Evolutionary conservation across 2,888 invertebrate genomes (phyloP), one percentile per base, ranked within the genome.

Genomic region (Acanthoscelides obtectus): DNA sequence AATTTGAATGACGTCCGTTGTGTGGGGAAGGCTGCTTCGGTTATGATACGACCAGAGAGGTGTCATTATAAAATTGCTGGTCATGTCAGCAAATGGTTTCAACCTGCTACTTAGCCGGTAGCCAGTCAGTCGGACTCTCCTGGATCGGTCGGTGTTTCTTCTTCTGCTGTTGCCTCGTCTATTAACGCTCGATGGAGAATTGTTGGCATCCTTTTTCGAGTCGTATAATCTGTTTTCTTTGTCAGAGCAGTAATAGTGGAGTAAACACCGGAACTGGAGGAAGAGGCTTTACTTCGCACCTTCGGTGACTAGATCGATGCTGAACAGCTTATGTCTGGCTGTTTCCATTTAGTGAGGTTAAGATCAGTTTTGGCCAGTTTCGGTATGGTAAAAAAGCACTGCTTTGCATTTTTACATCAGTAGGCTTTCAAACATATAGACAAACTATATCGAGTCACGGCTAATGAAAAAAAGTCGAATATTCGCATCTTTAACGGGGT

Each of bases 41-140:
- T 80, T 80, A 83, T 83, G 83, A 83, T 83, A 83, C 81, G 81
- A 82, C 78, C 78, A 78, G 77, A 80, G 80, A 83, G 84, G 84
- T 85, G 84, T 85, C 84, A 85, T 85, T 85, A 84, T 82, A 81
- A 82, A 82, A 83, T 79, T 83, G 84, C 84, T 83, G 79, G 84
- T 85, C 85, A 85, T 82, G 84, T 84, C 83, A 82, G 84, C 83
- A 85, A 85, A 85, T 85, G 84, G 84, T 79, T 80, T 78, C 84
- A 84, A 84, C 84, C 84, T 84, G 84, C 84, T 85, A 85, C 85
- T 85, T 85, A 84, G 84, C 79, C 84, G 80, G 84, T 84, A 85
- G 84, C 84, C 84, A 84, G 84, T 81, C 84, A 82, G 84, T 81
- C 84, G 83, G 84, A 80, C 83, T 81, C 79, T 75, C 75, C 79